A percentile compares a stretch with the other conserved stretches of the same genome.
These are phyloP conservation scores for Cyprinodon tularosa DNA, from an alignment of 2,113 vertebrate species.

Conservation along the genomic window DNA sequence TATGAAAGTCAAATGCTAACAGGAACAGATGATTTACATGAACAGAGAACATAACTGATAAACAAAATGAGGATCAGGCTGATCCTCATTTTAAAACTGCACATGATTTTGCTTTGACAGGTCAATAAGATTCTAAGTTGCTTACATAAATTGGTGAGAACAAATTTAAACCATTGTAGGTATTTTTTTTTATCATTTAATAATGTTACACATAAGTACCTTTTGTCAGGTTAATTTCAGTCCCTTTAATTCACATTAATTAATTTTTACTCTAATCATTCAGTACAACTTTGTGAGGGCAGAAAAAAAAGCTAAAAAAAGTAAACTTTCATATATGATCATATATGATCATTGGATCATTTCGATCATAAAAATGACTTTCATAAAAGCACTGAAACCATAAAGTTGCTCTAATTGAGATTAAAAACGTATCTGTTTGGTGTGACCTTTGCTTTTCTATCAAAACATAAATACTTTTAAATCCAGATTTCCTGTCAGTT, in stretches of 20 bases:
- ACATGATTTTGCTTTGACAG: not conserved
- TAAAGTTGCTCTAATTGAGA: no score
- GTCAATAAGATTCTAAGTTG: not conserved
- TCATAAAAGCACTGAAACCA: no score
- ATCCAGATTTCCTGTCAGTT: no score
- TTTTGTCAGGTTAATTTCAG: not conserved
- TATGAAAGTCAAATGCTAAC: slow-evolving; percentile 34
- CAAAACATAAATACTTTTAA: no score
- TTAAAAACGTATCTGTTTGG: no score
- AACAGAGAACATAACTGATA: slow-evolving; percentile 10
- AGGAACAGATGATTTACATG: slow-evolving; percentile 46
- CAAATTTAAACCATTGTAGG: not conserved
- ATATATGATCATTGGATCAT: no score
- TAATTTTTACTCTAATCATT: no score
- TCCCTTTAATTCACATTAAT: not conserved
- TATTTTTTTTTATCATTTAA: not conserved
- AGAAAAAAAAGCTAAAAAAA: slow-evolving; percentile 1
- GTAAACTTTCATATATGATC: slow-evolving; percentile 46
- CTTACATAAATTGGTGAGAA: not conserved
- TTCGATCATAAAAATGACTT: no score
- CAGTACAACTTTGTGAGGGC: no score
- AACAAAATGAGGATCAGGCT: not conserved
- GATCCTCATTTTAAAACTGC: not conserved
- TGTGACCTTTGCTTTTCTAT: no score
- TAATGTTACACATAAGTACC: not conserved